Evolutionary conservation across 64 coral and sea anemone species (phyloP), one percentile per base, ranked within the genome.

Genomic region (Montipora capricornis): DNA sequence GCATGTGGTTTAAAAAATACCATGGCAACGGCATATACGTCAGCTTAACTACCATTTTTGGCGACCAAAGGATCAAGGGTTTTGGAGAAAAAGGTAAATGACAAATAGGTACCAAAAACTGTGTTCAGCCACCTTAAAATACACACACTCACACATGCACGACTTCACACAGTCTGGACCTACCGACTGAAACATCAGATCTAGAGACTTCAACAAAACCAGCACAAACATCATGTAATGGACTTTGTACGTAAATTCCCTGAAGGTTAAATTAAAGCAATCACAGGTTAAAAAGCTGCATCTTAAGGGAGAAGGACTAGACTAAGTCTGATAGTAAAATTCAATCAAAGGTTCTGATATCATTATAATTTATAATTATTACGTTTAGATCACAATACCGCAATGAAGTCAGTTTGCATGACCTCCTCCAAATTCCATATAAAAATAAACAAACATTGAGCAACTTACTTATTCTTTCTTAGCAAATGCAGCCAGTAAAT

Each of bases 141-240:
- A 37, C 11, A 74, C n/a, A 74, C 6, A 49, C 51, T 8, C 29
- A 49, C 10, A 59, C 14, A 52, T 7, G 1, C 9, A 17, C 16
- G 11, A 64, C 9, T 11, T 13, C 44, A 73, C 64, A 47, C 16
- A 47, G 4, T 47, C 9, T 26, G 47, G 5, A 95, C 93, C 92
- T 95, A 98, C 93, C 49, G 93, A 84, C 49, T 98, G 88, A 95
- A 98, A 98, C 80, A 94, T 87, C 17, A 95, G 70, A 77, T 99
- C 97, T 84, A 99, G 77, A 58, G 94, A 61, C 66, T 99, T 99
- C 37, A 99, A 80, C 48, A 99, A 52, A 76, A 96, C 84, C 75
- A 99, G 78, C 5, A 94, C 78, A 86, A 99, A 96, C 97, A 99
- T 99, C 92, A 99, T 96, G 74, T 99, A 99, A 90, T 99, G 97